Evolutionary conservation across 2,797 vertebrate genomes (phyloP), one percentile per base, ranked within the genome.

Genomic region (Phoeniculus purpureus): DNA sequence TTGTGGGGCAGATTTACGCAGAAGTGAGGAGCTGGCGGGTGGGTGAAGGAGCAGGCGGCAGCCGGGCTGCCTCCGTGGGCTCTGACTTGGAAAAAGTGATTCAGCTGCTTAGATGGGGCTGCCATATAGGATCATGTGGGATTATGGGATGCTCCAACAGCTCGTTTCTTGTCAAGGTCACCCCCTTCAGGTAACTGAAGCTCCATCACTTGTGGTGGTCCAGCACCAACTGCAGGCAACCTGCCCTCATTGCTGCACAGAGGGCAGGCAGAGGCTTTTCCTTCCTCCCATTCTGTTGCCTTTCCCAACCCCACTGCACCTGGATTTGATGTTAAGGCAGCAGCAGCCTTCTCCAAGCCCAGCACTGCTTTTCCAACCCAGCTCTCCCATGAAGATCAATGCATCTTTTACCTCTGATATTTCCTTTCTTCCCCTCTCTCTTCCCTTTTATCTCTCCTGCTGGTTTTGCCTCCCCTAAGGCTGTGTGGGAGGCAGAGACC

Each of bases 291-390:
- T 7, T 54, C 45, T 67, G 10, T 78, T 64, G n/a, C 74, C 47
- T 77, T 89, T 73, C 66, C 89, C 78, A 85, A 87, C 43, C 75
- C 83, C 25, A n/a, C 80, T 67, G 75, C 68, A 19, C 55, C 83
- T 43, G 85, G 83, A 91, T 79, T 71, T 92, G 79, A 48, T 5
- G 0, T 2, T 45, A 1, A 51, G 59, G 47, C 15, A 80, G 26
- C 71, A 86, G 26, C 76, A 77, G n/a, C 66, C 68, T 61, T 37
- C 54, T 75, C 70, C 8, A 1, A 25, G 50, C 21, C 3, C 81
- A 71, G 47, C 60, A 6, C 4, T 40, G 47, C 19, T 75, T 56
- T 52, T 54, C 34, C 65, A 61, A 12, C 58, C 13, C 19, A 43
- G 47, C 68, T 25, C 31, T 72, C 27, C 62, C 54, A 7, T 0